Base-by-base conservation (phyloP, 2,888 invertebrate genomes). In the Xestia c-nigrum region DNA sequence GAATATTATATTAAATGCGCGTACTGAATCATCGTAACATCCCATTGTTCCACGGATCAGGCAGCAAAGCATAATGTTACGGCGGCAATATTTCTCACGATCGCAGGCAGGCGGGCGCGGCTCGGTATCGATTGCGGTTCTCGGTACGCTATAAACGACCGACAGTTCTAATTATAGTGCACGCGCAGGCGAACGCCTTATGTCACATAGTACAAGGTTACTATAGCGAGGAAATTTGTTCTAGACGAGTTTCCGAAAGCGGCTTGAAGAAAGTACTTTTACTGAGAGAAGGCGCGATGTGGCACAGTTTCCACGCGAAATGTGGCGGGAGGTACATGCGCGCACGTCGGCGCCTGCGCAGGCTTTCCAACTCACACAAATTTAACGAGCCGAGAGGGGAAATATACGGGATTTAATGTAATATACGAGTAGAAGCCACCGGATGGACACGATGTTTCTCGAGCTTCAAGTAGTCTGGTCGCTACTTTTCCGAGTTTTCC, bases 191-290 rank as follows among this genome's bases (percentile, higher is more conserved):
- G 80, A 91, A 88, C 89, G 88, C 91, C 94, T 96, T 96, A 95
- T 96, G 95, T 95, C 95, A 96, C 94, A 90, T 90, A 91, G 92
- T 91, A 94, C 94, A 95, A 95, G 95, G 94, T 95, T 95, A 94
- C 92, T 92, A 90, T 91, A 93, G 91, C 90, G 92, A 94, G 94
- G 93, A 95, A 95, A 94, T 94, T 93, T 90, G 93, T 93, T 94
- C 93, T 92, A 93, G 94, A 93, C 95, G 90, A 93, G 94, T 96
- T 96, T 96, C 95, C 93, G 95, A 96, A 96, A 96, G 95, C 95
- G 95, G 95, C 93, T 92, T 90, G 95, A 96, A 96, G 96, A 96
- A 96, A 96, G 96, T 96, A 95, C 96, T 96, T 96, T 96, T 96
- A 96, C 96, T 96, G 90, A 92, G 94, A 94, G 95, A 93, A 93